Percentiles rank a stretch among this genome's conserved stretches.
These are phyloP conservation scores for Drosophila teissieri DNA, from an alignment of 1,140 invertebrate genomes.

Conservation along the genomic window DNA sequence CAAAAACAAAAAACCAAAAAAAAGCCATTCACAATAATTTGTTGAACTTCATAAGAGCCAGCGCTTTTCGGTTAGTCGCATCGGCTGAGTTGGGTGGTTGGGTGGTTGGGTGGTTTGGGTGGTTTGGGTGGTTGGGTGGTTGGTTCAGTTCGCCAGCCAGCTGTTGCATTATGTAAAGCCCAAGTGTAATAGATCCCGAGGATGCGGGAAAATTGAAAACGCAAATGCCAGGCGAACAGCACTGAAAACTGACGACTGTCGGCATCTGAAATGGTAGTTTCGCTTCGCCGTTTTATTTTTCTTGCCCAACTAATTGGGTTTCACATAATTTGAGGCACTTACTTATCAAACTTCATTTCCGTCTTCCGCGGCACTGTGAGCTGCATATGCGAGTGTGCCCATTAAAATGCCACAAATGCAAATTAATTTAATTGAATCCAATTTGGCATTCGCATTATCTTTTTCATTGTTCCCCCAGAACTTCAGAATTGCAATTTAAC, in stretches of 20 bases:
- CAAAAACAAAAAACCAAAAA: slow-evolving; percentile 47
- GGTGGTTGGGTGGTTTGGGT: slow-evolving; percentile 17
- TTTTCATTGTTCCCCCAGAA: slow-evolving; percentile 35
- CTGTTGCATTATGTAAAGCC: slow-evolving; percentile 74
- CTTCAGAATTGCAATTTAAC: slow-evolving; percentile 24
- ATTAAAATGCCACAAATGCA: slow-evolving; percentile 56
- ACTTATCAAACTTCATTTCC: slow-evolving; percentile 48
- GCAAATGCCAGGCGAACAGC: slow-evolving; percentile 41
- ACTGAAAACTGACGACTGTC: too few relatives aligned
- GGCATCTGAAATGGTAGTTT: background rate
- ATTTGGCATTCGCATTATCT: slow-evolving; percentile 59
- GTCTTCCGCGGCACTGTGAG: slow-evolving; percentile 16
- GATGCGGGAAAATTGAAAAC: slow-evolving; percentile 45
- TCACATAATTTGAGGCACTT: slow-evolving; percentile 49
- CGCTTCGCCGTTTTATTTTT: background rate
- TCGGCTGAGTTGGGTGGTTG: background rate
- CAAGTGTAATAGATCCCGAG: slow-evolving; percentile 29
- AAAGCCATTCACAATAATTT: slow-evolving; percentile 78
- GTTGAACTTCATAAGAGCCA: slow-evolving; percentile 76
- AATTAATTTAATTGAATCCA: slow-evolving; percentile 74
- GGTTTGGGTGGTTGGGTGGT: slow-evolving; percentile 2
- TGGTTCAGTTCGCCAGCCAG: slow-evolving; percentile 41
- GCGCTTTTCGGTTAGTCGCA: slow-evolving; percentile 25
- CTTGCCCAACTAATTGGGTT: slow-evolving; percentile 30
- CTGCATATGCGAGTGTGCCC: slow-evolving; percentile 40